These are phyloP conservation scores for Desmophyllum pertusum DNA, from an alignment of 92 coral and sea anemone genomes.

Conservation along the genomic window DNA sequence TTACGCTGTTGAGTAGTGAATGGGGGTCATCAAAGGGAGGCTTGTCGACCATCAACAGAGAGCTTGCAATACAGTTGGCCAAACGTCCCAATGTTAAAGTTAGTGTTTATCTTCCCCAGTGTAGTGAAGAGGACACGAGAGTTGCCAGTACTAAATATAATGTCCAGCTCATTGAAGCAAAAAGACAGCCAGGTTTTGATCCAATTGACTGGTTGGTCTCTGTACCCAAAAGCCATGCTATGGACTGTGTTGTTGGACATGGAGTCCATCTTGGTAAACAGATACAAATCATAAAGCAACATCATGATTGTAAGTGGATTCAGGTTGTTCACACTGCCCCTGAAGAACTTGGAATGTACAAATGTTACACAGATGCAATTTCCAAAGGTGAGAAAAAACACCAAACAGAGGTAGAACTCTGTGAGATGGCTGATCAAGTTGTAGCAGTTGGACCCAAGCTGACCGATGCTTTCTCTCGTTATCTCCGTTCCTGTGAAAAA, in stretches of 20 bases:
- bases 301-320: conserved; percentile 14
- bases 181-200: background rate
- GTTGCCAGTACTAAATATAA: background rate
- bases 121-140: conserved; percentile 3
- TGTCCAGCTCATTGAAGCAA: conserved; percentile 4
- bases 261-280: conserved; percentile 15
- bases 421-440: conserved; percentile 23
- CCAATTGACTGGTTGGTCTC: conserved; percentile 7
- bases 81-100: conserved; percentile 1
- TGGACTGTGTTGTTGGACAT: conserved; percentile 17
- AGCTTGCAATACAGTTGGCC: conserved; percentile 11
- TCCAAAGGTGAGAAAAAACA: conserved; percentile 9
- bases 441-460: conserved; percentile 31
- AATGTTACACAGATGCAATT: conserved; percentile 5
- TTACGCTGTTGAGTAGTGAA: conserved; percentile 16
- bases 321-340: conserved; percentile 22
- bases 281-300: background rate
- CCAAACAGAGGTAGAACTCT: background rate
- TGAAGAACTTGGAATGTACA: conserved; percentile 32
- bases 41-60: conserved; percentile 16
- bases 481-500: background rate
- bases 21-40: conserved; percentile 15
- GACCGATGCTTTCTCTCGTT: conserved; percentile 5
- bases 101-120: conserved; percentile 10
- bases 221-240: background rate